These are phyloP conservation scores for Oryzias sinensis DNA, from an alignment of 2,797 vertebrate species.

Conservation along the genomic window DNA sequence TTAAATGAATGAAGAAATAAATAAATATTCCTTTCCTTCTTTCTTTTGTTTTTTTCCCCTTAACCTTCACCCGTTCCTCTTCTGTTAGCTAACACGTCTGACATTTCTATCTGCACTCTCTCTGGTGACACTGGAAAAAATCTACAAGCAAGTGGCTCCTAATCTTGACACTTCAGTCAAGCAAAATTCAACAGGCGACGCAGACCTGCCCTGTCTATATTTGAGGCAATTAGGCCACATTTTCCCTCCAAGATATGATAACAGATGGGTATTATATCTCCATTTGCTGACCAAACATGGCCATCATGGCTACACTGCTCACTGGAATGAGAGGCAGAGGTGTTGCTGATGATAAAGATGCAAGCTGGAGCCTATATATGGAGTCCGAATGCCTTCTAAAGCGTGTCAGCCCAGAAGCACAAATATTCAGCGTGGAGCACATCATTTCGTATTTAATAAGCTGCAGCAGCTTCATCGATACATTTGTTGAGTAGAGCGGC, in stretches of 20 bases:
- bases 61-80: neutral
- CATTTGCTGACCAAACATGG: constrained; percentile 80
- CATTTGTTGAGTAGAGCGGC: constrained; percentile 4
- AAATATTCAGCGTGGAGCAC: constrained; percentile 33
- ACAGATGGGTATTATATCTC: constrained; percentile 78
- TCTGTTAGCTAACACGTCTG: constrained; percentile 9
- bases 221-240: constrained; percentile 79
- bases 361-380: constrained; percentile 69
- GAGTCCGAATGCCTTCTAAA: constrained; percentile 46
- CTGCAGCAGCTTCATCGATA: constrained; percentile 17
- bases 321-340: constrained; percentile 62
- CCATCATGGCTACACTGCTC: constrained; percentile 66
- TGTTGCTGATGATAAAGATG: constrained; percentile 74
- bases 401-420: constrained; percentile 24
- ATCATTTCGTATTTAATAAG: neutral
- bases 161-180: constrained; percentile 76
- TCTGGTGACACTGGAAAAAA: constrained; percentile 59
- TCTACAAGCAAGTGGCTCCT: constrained; percentile 66
- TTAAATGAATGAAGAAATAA: constrained; percentile 8
- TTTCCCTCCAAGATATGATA: constrained; percentile 77
- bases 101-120: constrained; percentile 35
- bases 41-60: too few species aligned
- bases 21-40: constrained; percentile 14
- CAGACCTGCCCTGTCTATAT: constrained; percentile 68
- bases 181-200: constrained; percentile 66